Conservation (phyloP, 2,113 vertebrate species). For the Kryptolebias marmoratus region DNA sequence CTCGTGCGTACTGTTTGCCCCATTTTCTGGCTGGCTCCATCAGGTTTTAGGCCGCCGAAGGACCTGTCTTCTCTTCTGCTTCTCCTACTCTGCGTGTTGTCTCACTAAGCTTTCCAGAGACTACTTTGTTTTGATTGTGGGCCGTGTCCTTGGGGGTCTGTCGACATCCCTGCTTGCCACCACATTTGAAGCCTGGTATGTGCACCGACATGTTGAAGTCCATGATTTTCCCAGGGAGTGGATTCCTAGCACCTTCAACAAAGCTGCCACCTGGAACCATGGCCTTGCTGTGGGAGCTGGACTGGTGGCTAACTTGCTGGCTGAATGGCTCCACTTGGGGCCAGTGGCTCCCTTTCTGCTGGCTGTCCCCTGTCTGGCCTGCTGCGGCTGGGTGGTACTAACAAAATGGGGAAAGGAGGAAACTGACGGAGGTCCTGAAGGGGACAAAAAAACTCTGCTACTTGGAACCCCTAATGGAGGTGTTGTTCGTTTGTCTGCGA, state of each 20-base stretch:
- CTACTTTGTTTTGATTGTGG: constrained; percentile 88
- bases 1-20: constrained; percentile 87
- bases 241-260: constrained; percentile 88
- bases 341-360: constrained; percentile 91
- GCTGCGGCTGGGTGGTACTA: constrained; percentile 83
- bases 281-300: constrained; percentile 87
- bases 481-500: constrained; percentile 49
- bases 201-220: constrained; percentile 86
- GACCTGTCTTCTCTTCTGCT: constrained; percentile 89
- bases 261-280: constrained; percentile 89
- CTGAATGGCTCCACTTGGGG: constrained; percentile 88
- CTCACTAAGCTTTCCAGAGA: constrained; percentile 90
- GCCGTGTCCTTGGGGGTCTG: constrained; percentile 88
- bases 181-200: constrained; percentile 90
- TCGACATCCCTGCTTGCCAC: constrained; percentile 90
- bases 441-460: constrained; percentile 62
- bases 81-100: constrained; percentile 88
- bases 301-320: constrained; percentile 85
- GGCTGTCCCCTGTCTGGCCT: constrained; percentile 86
- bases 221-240: constrained; percentile 92
- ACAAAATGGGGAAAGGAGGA: constrained; percentile 89
- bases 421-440: constrained; percentile 55
- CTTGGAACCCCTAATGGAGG: constrained; percentile 45
- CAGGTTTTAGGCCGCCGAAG: constrained; percentile 86
- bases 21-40: constrained; percentile 85